Evolutionary conservation across 1,140 invertebrate species (phyloP), one percentile per base, ranked within the genome.

Genomic region (Saccostrea echinata): DNA sequence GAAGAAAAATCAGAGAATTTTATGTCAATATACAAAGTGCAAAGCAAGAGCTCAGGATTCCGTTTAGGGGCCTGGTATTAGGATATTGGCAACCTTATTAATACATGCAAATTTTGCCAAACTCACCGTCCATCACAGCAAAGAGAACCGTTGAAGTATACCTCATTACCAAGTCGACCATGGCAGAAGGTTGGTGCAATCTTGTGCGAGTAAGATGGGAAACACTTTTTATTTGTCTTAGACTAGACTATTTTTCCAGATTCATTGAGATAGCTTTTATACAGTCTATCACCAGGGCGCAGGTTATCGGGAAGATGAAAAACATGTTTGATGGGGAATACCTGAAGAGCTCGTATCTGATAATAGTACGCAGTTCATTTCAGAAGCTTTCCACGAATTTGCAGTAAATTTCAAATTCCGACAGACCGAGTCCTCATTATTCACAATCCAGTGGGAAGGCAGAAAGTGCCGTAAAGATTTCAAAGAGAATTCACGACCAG

Each of bases 281-380:
- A 27, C 3, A 24, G 0, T 76, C 30, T 21, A 86, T 87, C 16
- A 88, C 86, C 51, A 87, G 71, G 84, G 61, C 21, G 24, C 51
- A 55, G 1, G 86, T 85, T 30, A 90, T 88, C 18, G 84, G 35
- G 1, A 88, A 85, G 27, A 18, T 90, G 51, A 84, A 84, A 27
- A 61, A 87, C n/a, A 82, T 84, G n/a, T 90, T 90, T 71, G 84
- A 57, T 85, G 64, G 52, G 87, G 87, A 16, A 88, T 90, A 35
- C 89, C 89, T 30, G 89, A 88, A 35, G 68, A 88, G 35, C 13
- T 88, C 1, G 64, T 90, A 4, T 80, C 84, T 3, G 81, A 88
- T 80, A 88, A 81, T 30, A 85, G 89, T 18, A 76, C 51, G 0
- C 89, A 88, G 43, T 88, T 86, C 52, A 76, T 18, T 21, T 90